Evolutionary conservation across 2,113 vertebrate species (phyloP).

Genomic region (Panthera tigris): DNA sequence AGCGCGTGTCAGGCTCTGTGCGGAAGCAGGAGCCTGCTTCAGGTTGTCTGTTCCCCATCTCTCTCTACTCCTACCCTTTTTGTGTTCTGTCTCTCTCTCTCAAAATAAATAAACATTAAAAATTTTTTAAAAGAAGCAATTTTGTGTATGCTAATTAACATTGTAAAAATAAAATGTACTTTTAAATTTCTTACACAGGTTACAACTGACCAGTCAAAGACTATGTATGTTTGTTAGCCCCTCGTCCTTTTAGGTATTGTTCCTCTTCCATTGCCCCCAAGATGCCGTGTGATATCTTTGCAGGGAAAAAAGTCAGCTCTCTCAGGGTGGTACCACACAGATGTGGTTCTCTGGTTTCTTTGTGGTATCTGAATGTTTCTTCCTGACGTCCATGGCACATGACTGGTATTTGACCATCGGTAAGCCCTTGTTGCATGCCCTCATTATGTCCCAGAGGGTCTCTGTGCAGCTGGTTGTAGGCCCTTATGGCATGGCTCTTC

Average conservation of each 20-base stretch:
- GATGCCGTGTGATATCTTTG: slow-evolving; percentile 56
- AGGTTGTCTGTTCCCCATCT: no score
- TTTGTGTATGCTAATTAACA: neutral
- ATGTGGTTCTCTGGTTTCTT: slow-evolving; percentile 57
- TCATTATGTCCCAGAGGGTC: slow-evolving; percentile 56
- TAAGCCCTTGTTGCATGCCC: slow-evolving; percentile 57
- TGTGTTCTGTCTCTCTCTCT: no score
- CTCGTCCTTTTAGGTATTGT: slow-evolving; percentile 68
- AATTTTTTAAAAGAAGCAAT: neutral
- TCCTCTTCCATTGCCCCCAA: slow-evolving; percentile 66
- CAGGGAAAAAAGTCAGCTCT: slow-evolving; percentile 46
- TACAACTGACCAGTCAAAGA: neutral
- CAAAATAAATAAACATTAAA: no score
- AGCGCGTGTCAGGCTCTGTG: no score
- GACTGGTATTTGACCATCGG: slow-evolving; percentile 62
- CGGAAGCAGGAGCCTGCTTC: no score
- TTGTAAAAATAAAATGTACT: neutral
- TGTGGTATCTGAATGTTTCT: slow-evolving; percentile 64
- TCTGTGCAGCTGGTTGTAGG: slow-evolving; percentile 43
- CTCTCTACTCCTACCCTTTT: no score
- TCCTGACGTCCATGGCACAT: slow-evolving; percentile 66
- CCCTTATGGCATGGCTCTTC: slow-evolving; percentile 39
- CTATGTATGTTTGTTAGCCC: slow-evolving; percentile 74
- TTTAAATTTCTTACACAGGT: neutral
- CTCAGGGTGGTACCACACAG: slow-evolving; percentile 60